Base-by-base conservation (phyloP, 2,797 vertebrate genomes). In the Tamandua tetradactyla region DNA sequence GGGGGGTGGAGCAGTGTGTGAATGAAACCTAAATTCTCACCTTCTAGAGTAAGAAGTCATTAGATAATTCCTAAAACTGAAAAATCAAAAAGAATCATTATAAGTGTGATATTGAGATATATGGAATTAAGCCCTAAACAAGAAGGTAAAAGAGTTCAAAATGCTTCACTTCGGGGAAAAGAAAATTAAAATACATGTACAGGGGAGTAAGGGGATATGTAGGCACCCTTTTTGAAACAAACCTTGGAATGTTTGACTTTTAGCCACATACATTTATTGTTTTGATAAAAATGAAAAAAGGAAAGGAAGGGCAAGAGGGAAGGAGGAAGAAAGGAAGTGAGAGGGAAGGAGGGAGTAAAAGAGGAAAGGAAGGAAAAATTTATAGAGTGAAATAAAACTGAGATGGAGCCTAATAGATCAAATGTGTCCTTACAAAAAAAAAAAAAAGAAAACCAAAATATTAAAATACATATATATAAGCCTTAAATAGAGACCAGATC, bases 21-120 rank as follows among this genome's bases (percentile, higher is more conserved):
- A 84, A 15, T 69, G 40, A 59, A 81, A 84, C n/a, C 30, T 79
- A 86, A 57, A 61, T 81, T 90, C 30, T 86, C 44, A 94, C 47
- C 20, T 23, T 86, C 32, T 69, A 32, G 25, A 83, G n/a, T 71
- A 25, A 95, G 57, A 94, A 87, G 44, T 64, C 49, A 42, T 47
- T 23, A 72, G 35, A 85, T n/a, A 82, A 75, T 59, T 17, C 42
- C 47, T 93, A 74, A 94, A 64, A 66, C 27, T 55, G 6, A 75
- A 74, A 91, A 61, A 89, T 12, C 12, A 84, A 42, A 7, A 87
- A 37, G 40, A 20, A 32, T 30, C 68, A 64, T 12, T n/a, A 5
- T 52, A 78, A 49, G 32, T 32, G 11, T 78, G 62, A 32, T n/a
- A 81, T 47, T 84, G 52, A 44, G 30, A 32, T 18, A 91, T 44